Percentiles rank a stretch among this genome's conserved stretches.
Conservation (phyloP, 1,140 invertebrate species). For the Drosophila truncata region DNA sequence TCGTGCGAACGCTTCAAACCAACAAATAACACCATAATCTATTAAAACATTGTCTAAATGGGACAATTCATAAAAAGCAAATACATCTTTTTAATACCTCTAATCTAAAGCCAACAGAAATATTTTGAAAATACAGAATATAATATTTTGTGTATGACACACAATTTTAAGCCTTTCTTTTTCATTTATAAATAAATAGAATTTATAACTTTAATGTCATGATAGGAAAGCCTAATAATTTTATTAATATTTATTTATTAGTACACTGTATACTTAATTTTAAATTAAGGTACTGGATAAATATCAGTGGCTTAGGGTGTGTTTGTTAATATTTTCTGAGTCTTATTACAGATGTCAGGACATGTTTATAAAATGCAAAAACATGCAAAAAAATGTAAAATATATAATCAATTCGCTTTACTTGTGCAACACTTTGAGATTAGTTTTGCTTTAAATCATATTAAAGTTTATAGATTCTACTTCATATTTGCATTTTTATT, state of each 20-base stretch:
- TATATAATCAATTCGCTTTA: background rate
- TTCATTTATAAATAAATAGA: background rate
- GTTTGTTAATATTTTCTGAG: background rate
- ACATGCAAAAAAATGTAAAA: background rate
- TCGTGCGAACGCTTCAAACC: constrained; percentile 23
- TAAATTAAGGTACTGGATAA: no score
- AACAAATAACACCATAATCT: constrained; percentile 47
- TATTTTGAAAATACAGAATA: no score
- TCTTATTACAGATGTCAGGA: background rate
- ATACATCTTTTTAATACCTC: background rate
- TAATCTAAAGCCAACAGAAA: no score
- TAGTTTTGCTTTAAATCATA: constrained; percentile 26
- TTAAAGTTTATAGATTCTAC: background rate
- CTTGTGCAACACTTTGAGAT: background rate
- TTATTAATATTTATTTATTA: no score
- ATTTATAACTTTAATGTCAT: no score
- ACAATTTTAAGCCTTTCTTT: background rate
- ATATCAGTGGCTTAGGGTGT: no score
- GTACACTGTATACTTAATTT: no score
- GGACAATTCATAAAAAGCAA: background rate
- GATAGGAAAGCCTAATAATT: no score
- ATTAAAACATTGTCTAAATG: background rate
- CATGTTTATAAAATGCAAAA: background rate
- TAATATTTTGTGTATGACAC: background rate
- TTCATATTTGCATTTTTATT: no score